These are phyloP conservation scores for Sarcophaga peregrina DNA, from an alignment of 1,140 invertebrate species.

Conservation along the genomic window DNA sequence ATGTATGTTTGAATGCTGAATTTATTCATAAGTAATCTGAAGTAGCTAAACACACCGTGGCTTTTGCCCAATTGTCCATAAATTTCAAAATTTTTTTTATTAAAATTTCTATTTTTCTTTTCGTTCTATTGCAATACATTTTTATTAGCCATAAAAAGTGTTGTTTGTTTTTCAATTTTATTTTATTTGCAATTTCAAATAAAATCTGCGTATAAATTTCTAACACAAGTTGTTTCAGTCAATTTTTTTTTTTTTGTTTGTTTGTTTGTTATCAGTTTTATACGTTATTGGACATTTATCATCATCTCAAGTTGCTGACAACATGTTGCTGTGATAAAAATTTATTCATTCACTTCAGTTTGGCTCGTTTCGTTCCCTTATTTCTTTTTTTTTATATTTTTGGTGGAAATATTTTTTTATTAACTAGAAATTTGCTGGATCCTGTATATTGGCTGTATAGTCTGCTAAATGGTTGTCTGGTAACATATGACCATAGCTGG, in stretches of 20 bases:
- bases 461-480: background rate
- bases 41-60: too few relatives aligned
- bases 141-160: background rate
- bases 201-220: background rate
- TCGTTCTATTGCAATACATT: background rate
- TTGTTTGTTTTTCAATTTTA: background rate
- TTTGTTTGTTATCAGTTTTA: background rate
- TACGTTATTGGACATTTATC: slow-evolving; percentile 28
- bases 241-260: too few relatives aligned
- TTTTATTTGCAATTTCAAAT: slow-evolving; percentile 2
- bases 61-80: too few relatives aligned
- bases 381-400: background rate
- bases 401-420: background rate
- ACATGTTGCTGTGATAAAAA: slow-evolving; percentile 32
- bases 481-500: background rate
- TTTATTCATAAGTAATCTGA: too few relatives aligned
- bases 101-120: too few relatives aligned
- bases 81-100: too few relatives aligned
- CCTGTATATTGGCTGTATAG: background rate
- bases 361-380: background rate
- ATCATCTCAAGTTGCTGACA: slow-evolving; percentile 22
- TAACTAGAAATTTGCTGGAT: background rate
- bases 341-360: slow-evolving; percentile 16
- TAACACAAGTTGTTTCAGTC: background rate
- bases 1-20: too few relatives aligned